These are phyloP conservation scores for Echinarachnius parma DNA, from an alignment of 53 echinoderm and acorn worm genomes.

Conservation along the genomic window DNA sequence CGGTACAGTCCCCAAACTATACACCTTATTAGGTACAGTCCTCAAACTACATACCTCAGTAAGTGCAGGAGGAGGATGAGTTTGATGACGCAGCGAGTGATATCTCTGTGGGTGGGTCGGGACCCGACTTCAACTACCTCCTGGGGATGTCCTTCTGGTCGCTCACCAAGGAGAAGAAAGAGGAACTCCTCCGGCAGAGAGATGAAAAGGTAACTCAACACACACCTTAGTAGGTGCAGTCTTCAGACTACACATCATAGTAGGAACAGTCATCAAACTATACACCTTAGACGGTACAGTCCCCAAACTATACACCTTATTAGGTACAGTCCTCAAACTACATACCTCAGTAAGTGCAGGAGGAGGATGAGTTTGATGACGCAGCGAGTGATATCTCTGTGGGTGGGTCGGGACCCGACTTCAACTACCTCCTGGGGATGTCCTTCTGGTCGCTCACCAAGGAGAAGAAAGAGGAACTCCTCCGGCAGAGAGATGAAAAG, in stretches of 20 bases:
- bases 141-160: conserved; percentile 82
- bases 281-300: too few species aligned
- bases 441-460: conserved; percentile 71
- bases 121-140: conserved; percentile 84
- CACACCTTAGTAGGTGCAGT: too few species aligned
- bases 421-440: conserved; percentile 86
- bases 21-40: too few species aligned
- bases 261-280: too few species aligned
- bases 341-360: too few species aligned
- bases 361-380: conserved; percentile 47
- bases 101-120: conserved; percentile 46
- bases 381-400: conserved; percentile 44
- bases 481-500: conserved; percentile 66
- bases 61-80: too few species aligned
- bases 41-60: too few species aligned
- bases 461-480: conserved; percentile 73
- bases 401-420: conserved; percentile 65
- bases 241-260: too few species aligned
- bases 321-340: too few species aligned
- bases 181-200: conserved; percentile 59
- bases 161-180: conserved; percentile 77
- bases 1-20: too few species aligned
- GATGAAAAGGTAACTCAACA: conserved; percentile 73
- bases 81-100: too few species aligned
- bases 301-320: too few species aligned